These are phyloP conservation scores for Eristalinus sepulchralis DNA, from an alignment of 2,888 invertebrate species.

Conservation along the genomic window DNA sequence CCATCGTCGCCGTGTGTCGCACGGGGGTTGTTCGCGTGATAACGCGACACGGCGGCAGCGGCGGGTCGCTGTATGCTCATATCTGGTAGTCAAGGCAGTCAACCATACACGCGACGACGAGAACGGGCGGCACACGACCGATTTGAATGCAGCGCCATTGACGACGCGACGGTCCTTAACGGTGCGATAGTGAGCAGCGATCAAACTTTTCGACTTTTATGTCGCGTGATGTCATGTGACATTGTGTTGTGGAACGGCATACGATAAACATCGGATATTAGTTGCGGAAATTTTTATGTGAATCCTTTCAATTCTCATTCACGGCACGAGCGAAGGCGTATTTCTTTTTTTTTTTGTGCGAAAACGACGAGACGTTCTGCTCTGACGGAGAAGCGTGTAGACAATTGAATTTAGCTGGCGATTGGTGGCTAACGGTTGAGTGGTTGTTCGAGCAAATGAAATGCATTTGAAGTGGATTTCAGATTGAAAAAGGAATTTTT, in stretches of 20 bases:
- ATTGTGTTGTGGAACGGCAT: conserved; percentile 68
- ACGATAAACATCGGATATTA: conserved; percentile 70
- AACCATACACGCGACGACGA: background rate
- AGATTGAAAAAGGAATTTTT: background rate
- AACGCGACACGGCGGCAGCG: background rate
- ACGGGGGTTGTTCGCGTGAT: background rate
- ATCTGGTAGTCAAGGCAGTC: background rate
- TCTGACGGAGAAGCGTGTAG: background rate
- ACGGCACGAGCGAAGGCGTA: background rate
- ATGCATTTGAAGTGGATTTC: background rate
- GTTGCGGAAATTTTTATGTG: conserved; percentile 66
- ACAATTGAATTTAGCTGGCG: background rate
- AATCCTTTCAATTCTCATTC: conserved; percentile 53
- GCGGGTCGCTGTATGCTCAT: conserved; percentile 14
- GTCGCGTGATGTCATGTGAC: conserved; percentile 52
- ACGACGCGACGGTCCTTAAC: background rate
- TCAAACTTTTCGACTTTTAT: conserved; percentile 49
- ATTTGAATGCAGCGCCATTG: conserved; percentile 29
- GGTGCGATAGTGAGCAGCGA: background rate
- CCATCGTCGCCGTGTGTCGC: background rate
- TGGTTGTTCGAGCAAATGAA: background rate
- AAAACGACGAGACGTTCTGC: background rate
- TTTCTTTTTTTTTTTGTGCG: background rate
- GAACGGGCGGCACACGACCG: conserved; percentile 41
- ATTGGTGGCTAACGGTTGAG: background rate